Percentiles rank a stretch among this genome's conserved stretches.
These are phyloP conservation scores for Panulirus ornatus DNA, from an alignment of 1,140 invertebrate species.

Conservation along the genomic window DNA sequence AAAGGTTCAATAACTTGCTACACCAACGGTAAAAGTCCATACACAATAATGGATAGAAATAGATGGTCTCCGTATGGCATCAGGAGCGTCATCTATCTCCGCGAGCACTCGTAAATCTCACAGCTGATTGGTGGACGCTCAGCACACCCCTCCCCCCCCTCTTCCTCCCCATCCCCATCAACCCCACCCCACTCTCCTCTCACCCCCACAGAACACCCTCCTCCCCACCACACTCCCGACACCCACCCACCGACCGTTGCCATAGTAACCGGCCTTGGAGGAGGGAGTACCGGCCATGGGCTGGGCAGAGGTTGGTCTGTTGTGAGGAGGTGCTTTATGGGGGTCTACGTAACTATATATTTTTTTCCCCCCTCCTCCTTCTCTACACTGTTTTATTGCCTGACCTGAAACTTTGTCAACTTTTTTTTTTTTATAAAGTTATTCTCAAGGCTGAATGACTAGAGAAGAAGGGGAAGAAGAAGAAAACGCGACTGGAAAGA, in stretches of 20 bases:
- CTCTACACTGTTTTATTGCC: not conserved
- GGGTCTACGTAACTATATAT: not conserved
- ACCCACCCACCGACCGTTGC: conserved; percentile 43
- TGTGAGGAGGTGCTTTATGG: conserved; percentile 70
- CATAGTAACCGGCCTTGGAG: conserved; percentile 67
- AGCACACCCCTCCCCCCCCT: conserved; percentile 58
- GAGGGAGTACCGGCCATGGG: conserved; percentile 64
- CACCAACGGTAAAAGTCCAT: conserved; percentile 64
- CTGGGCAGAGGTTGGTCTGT: conserved; percentile 33
- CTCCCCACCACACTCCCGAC: not conserved
- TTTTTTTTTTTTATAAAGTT: too few relatives aligned
- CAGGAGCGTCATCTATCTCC: conserved; percentile 71
- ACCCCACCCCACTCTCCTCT: not conserved
- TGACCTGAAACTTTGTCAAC: not conserved
- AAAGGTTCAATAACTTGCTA: conserved; percentile 51
- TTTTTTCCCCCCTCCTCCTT: not conserved
- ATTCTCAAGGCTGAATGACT: not conserved
- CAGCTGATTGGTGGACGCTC: conserved; percentile 73
- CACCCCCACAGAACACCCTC: not conserved
- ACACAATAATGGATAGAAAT: conserved; percentile 69
- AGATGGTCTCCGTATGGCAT: conserved; percentile 71
- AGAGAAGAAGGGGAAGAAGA: not conserved
- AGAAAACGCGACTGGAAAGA: not conserved
- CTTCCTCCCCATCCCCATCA: not conserved
- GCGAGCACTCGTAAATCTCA: conserved; percentile 72